Evolutionary conservation across 2,113 vertebrate species (phyloP), one percentile per base, ranked within the genome.

Genomic region (Tricholaema leucomelas): DNA sequence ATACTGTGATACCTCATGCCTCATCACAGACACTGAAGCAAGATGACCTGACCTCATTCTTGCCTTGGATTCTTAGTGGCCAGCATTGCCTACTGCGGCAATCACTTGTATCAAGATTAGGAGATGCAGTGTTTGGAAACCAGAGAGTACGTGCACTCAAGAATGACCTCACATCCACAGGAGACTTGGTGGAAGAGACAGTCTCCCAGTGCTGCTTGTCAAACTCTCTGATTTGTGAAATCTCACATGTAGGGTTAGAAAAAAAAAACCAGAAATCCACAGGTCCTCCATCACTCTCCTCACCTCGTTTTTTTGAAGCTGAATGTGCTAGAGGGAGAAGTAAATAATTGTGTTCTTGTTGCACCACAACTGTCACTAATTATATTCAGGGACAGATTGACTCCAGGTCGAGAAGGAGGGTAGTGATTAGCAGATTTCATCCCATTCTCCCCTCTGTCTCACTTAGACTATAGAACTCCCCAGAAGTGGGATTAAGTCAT

Each of bases 401-500:
- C 33, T 91, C 24, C 72, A 77, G 36, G 61, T 93, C 66, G 81
- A 79, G 64, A 69, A 85, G 55, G 40, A 85, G 52, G 14, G 42
- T 50, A 70, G 23, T 46, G 60, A 91, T 87, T 67, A 85, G 9
- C 52, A 82, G 64, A 79, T 48, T 77, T 89, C 67, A 74, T 12
- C 23, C 40, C 17, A 5, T 19, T 81, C 60, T 89, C 13, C 63
- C 31, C 55, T 93, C 55, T 85, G 71, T 11, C 60, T 95, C 78
- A 48, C 79, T 87, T 91, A 80, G 31, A 48, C 42, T 38, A 25
- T 42, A 77, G 80, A 90, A 81, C 63, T 94, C 42, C 72, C 30
- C 20, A 90, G 85, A 95, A 96, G 88, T 72, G 48, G 60, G 61
- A 92, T 95, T 94, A 94, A 94, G 48, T 85, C 90, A 92, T 61